Base-by-base conservation (phyloP, 2,113 vertebrate species). In the Electrona antarctica region DNA sequence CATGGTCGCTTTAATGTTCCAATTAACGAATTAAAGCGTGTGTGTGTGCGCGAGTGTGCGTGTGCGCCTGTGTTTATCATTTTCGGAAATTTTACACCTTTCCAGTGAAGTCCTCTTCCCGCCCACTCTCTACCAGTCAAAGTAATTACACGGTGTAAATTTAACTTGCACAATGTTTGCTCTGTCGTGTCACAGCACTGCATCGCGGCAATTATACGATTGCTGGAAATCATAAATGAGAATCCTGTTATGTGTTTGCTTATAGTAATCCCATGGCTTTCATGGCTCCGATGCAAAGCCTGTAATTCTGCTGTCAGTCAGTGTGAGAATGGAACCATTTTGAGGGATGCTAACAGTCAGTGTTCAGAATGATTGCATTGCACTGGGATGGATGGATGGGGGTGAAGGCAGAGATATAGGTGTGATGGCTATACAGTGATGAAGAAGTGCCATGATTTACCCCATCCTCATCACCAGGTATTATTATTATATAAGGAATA, bases 111-210 rank as follows among this genome's bases (percentile, higher is more conserved):
- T 75, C 62, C 7, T 51, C 10, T 6, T 60, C 68, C 60, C 28
- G 3, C 46, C 67, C 55, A 62, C 51, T 33, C 28, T 63, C 61
- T 9, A 47, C 51, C 52, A 71, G 55, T 78, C 28, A 67, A 48
- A 74, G 70, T 48, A 73, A 81, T 83, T 69, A 69, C 55, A 63
- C 1, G 0, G 48, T 70, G 52, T 71, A 15, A 59, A 67, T 78
- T 73, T 52, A 45, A 62, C 55, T 41, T 4, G 28, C n/a, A 65
- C 51, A 73, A 28, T 11, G 3, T 63, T 62, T 74, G 59, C 33
- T 46, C 12, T 50, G 6, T 2, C 6, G 21, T 71, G 33, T 71
- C 63, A 71, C 73, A 65, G 64, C 65, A 64, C 21, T 21, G 21
- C 60, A 54, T 6, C 29, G 49, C 28, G 51, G 57, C 52, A 68